Evolutionary conservation across 2,888 invertebrate species (phyloP).

Genomic region (Tetrapedia diversipes): DNA sequence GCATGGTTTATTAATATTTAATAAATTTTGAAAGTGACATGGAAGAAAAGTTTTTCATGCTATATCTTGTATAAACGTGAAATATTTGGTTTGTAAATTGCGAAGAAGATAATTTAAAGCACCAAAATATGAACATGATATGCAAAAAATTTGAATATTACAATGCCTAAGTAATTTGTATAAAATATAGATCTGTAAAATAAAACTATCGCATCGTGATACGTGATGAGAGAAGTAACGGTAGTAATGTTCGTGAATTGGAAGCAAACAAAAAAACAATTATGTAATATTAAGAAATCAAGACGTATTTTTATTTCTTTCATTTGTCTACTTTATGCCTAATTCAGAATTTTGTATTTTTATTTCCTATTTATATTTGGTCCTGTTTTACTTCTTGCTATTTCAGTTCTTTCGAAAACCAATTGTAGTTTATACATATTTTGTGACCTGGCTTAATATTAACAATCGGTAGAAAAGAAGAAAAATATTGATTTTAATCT

Average conservation of each 20-base stretch:
- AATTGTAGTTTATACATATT: constrained; percentile 70
- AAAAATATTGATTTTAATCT: constrained; percentile 71
- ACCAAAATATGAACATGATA: constrained; percentile 52
- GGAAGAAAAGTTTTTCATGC: constrained; percentile 34
- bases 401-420: constrained; percentile 44
- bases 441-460: constrained; percentile 78
- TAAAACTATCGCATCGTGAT: constrained; percentile 65
- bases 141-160: constrained; percentile 66
- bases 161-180: constrained; percentile 77
- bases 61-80: constrained; percentile 64
- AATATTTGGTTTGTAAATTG: constrained; percentile 68
- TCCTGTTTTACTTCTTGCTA: constrained; percentile 22
- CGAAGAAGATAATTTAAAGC: constrained; percentile 52
- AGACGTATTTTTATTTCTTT: constrained; percentile 61
- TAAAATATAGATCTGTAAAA: constrained; percentile 73
- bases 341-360: constrained; percentile 47
- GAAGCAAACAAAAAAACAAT: constrained; percentile 46
- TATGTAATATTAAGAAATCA: constrained; percentile 52
- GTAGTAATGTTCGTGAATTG: constrained; percentile 45
- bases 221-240: constrained; percentile 52
- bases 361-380: constrained; percentile 21
- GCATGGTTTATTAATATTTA: constrained; percentile 55
- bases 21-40: constrained; percentile 39
- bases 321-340: constrained; percentile 47
- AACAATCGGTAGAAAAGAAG: constrained; percentile 66